Conservation (phyloP, 2,113 vertebrate species). For the Sebastes schlegelii region DNA sequence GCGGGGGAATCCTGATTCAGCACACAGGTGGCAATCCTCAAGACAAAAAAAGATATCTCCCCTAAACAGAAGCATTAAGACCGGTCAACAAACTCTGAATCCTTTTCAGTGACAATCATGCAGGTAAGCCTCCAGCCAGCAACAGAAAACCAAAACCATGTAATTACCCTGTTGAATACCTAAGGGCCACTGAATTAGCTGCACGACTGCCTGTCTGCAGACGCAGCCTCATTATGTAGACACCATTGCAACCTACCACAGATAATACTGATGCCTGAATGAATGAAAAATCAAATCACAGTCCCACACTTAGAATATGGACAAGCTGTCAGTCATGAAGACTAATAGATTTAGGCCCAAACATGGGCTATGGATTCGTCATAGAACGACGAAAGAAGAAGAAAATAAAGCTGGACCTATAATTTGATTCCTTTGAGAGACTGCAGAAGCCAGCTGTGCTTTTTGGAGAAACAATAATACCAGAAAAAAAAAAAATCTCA, state of each 20-base stretch:
- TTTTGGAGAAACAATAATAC: conserved; percentile 88
- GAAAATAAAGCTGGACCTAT: conserved; percentile 84
- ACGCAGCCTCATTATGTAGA: neutral
- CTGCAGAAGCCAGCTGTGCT: conserved; percentile 87
- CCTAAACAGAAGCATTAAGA: neutral
- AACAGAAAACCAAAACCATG: neutral
- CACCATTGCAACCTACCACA: neutral
- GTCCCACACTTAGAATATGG: conserved; percentile 11
- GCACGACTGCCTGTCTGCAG: neutral
- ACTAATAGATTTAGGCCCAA: conserved; percentile 71
- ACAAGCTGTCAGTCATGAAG: conserved; percentile 81
- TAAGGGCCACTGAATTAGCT: neutral
- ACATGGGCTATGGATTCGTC: conserved; percentile 74
- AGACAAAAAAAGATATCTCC: neutral
- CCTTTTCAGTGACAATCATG: neutral
- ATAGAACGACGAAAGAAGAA: conserved; percentile 14
- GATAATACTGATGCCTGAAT: neutral
- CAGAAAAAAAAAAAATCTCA: conserved; percentile 77
- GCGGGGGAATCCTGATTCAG: neutral
- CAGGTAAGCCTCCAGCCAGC: neutral
- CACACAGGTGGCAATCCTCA: neutral
- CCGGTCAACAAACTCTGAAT: neutral
- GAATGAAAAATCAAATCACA: conserved; percentile 40
- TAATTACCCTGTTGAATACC: neutral
- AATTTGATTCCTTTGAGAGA: conserved; percentile 88